phyloP scores from a whole-genome alignment of 2,797 vertebrate genomes.

The Hirundo rustica region DNA sequence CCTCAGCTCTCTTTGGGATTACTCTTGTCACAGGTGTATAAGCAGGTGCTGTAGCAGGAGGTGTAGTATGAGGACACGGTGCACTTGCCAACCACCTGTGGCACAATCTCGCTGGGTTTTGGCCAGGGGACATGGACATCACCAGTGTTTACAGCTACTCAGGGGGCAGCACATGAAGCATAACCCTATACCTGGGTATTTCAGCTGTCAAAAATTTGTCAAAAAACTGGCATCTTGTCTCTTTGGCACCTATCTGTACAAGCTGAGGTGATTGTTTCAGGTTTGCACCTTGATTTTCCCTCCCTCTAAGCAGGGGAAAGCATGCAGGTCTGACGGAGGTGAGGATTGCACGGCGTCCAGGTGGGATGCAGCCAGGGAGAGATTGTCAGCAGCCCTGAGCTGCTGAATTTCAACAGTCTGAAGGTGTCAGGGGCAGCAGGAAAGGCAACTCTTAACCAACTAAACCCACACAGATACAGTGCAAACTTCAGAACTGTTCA shows the following conservation, averaged over 20 bases:
- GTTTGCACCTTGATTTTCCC: background rate
- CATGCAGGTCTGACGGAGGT: accelerated
- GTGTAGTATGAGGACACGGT: background rate
- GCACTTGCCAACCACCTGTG: background rate
- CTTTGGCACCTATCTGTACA: background rate
- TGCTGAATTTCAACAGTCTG: background rate
- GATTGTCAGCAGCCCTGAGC: background rate
- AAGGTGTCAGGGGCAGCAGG: background rate
- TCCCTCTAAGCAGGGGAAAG: background rate
- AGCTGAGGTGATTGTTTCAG: background rate
- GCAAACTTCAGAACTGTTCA: background rate
- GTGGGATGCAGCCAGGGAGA: background rate
- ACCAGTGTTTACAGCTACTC: background rate
- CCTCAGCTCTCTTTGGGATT: background rate
- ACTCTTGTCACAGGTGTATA: background rate
- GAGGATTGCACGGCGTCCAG: background rate
- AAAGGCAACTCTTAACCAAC: background rate
- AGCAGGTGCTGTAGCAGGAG: conserved; percentile 22
- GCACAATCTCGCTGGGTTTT: conserved; percentile 10
- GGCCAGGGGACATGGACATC: background rate
- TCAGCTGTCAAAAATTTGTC: background rate
- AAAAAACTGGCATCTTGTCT: background rate
- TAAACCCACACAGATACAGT: background rate
- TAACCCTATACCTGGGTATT: background rate
- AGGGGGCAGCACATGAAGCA: background rate